Base-by-base conservation (phyloP, 2,888 invertebrate genomes). In the Ichneumoninae sp. region DNA sequence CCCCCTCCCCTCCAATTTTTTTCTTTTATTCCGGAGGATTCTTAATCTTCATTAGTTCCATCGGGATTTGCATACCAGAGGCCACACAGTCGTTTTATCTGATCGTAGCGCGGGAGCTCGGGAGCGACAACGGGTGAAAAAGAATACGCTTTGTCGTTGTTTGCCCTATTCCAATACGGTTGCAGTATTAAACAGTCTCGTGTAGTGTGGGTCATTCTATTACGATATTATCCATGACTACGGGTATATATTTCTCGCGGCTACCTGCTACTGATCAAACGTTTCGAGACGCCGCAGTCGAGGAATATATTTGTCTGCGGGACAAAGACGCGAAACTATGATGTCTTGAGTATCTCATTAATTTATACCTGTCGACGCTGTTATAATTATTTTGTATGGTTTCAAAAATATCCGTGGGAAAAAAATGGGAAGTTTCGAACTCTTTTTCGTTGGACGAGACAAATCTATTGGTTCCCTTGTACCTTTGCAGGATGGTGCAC, bases 41-140 rank as follows among this genome's bases (percentile, higher is more conserved):
- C 84, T 93, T 93, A 93, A 93, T 92, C 93, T 93, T 93, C 93
- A 93, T 93, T 93, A 93, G 92, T 92, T 91, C 90, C 88, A 89
- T 91, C 89, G 89, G 88, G 87, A 93, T 93, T 93, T 93, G 93
- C 93, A 93, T 93, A 92, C 91, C 92, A 89, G 89, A 89, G 90
- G 74, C 80, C 87, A 85, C 87, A 87, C 85, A 88, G 88, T 83
- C 88, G 89, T 90, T 93, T 47, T 92, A 93, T 93, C 92, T 92
- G 93, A 93, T 93, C 92, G 89, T 88, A 83, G 69, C 78, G 81
- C 83, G 73, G 82, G 86, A 85, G 83, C 81, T 73, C 75, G 66
- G 66, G 87, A 85, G 87, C 89, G 89, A 91, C 91, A 91, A 90
- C 89, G 87, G 88, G 87, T 89, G 89, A 90, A 88, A 63, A 63